Evolutionary conservation across 2,888 invertebrate species (phyloP).

Genomic region (Amblyteles armatorius): DNA sequence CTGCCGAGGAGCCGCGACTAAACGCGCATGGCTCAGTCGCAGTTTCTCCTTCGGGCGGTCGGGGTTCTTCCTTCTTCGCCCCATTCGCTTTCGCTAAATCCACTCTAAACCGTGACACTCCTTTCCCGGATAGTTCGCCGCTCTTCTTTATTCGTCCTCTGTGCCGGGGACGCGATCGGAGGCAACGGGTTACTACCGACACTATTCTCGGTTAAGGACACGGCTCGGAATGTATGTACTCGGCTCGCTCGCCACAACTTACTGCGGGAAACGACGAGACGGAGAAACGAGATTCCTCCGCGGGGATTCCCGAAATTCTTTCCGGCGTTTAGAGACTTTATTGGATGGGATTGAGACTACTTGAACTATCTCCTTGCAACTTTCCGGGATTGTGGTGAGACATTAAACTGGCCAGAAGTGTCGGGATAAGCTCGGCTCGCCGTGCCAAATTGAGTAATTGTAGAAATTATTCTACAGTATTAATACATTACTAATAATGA

Average conservation of each 20-base stretch:
- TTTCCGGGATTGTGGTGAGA: too few species aligned
- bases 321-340: not conserved
- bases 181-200: not conserved
- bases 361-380: too few species aligned
- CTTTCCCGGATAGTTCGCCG: slow-evolving; percentile 45
- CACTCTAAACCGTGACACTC: slow-evolving; percentile 21
- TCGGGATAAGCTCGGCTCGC: too few species aligned
- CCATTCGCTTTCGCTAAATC: slow-evolving; percentile 19
- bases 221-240: slow-evolving; percentile 6
- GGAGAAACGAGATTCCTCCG: slow-evolving; percentile 1
- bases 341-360: too few species aligned
- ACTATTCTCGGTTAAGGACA: slow-evolving; percentile 8
- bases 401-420: too few species aligned
- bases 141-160: slow-evolving; percentile 24
- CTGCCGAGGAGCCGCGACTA: not conserved
- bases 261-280: not conserved
- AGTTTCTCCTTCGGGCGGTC: slow-evolving; percentile 38
- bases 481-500: too few species aligned
- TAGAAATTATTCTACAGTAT: too few species aligned
- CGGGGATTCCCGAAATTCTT: not conserved
- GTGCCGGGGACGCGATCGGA: not conserved
- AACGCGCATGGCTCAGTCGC: slow-evolving; percentile 19
- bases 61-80: slow-evolving; percentile 21
- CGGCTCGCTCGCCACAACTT: not conserved
- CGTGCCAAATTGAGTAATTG: too few species aligned